Base-by-base conservation (phyloP, 2,888 invertebrate genomes). In the Hypercompe scribonia region DNA sequence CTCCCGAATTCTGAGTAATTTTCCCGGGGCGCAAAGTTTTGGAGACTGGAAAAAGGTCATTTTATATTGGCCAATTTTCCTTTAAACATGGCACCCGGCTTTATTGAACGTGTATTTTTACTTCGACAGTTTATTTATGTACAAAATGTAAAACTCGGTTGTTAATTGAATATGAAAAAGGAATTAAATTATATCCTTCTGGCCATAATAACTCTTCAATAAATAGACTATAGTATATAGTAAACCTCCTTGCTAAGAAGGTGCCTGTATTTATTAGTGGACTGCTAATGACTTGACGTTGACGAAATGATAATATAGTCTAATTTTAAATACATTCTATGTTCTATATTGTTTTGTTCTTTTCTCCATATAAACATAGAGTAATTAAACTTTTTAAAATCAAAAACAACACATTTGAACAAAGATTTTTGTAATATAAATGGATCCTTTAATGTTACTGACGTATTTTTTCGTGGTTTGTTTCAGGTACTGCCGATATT, bases 61-160 rank as follows among this genome's bases (percentile, higher is more conserved):
- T 21, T 42, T 72, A 83, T 69, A 73, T 21, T 88, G 85, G 90
- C 73, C 69, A 90, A 90, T 92, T 92, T 75, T 63, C 39, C 65
- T 18, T 61, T 54, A 42, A 70, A 67, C 58, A 90, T 92, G 54
- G 71, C 46, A 15, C 15, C 8, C 28, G 34, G 31, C 39, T 71
- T 72, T 71, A 74, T 68, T 70, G 70, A 64, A 63, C 58, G 39
- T 31, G 13, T 36, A 58, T 73, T 70, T 73, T 54, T 71, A 39
- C 33, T 58, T 74, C 54, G 74, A 68, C 64, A 64, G 36, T 74
- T 67, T 70, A 67, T 70, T 74, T 67, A 67, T 63, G 15, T 31
- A 68, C 4, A 34, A 54, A 65, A 74, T 34, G 61, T 28, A 42
- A n/a, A n/a, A 34, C n/a, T 33, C 31, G 46, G 46, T 18, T 33